Percentiles rank a stretch among this genome's conserved stretches.
Evolutionary conservation across 2,888 invertebrate genomes (phyloP).

Genomic region (Aporophyla nigra): DNA sequence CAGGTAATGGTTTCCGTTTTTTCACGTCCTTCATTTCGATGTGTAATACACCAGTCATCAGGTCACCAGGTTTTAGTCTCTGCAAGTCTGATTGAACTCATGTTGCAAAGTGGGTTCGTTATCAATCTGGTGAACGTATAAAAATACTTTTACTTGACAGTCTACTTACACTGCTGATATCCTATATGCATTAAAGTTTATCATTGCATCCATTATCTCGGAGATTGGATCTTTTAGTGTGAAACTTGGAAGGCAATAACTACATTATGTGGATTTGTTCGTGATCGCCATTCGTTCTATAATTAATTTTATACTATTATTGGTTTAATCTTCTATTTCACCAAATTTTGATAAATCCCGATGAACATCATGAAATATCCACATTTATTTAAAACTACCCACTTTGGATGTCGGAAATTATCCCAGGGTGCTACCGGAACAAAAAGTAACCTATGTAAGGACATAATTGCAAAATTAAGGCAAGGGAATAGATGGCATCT

Average conservation of each 20-base stretch:
- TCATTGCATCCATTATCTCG: neutral
- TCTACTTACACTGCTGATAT: neutral
- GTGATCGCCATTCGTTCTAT: neutral
- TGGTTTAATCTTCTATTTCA: neutral
- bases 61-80: neutral
- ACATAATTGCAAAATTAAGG: no score
- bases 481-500: no score
- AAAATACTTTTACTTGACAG: neutral
- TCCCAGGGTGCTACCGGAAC: no score
- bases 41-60: no score
- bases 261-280: neutral
- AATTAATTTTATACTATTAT: neutral
- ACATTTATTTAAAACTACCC: neutral
- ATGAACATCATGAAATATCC: no score
- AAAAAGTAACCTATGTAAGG: no score
- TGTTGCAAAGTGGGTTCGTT: neutral
- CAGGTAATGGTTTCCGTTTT: neutral
- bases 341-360: neutral
- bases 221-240: neutral
- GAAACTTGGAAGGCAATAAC: neutral
- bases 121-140: neutral
- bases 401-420: no score
- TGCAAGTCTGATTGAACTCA: neutral
- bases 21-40: neutral
- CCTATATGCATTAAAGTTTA: neutral